phyloP scores from a whole-genome alignment of 2,888 invertebrate species.

The Clivina fossor region DNA sequence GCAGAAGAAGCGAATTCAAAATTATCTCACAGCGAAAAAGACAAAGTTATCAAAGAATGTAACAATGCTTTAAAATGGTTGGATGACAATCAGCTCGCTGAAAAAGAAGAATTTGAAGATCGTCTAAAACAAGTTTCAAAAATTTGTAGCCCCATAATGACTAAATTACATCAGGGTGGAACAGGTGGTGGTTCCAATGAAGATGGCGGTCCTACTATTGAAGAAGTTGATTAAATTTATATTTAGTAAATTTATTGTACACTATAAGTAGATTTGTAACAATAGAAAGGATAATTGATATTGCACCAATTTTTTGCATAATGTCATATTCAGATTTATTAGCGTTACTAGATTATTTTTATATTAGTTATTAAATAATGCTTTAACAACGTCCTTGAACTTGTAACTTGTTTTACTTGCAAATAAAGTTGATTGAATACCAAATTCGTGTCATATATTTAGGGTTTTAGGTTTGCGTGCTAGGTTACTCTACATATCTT shows the following conservation, averaged over 20 bases:
- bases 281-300: too few species aligned
- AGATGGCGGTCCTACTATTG: conserved; percentile 49
- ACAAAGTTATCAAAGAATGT: conserved; percentile 55
- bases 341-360: too few species aligned
- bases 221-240: conserved; percentile 49
- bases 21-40: conserved; percentile 57
- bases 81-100: conserved; percentile 66
- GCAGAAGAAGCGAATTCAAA: conserved; percentile 65
- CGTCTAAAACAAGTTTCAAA: conserved; percentile 62
- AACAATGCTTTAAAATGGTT: conserved; percentile 70
- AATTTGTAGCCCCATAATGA: conserved; percentile 62
- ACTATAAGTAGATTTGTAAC: not conserved
- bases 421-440: too few species aligned
- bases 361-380: too few species aligned
- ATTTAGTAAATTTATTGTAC: not conserved
- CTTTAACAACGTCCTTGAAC: not conserved
- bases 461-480: too few species aligned
- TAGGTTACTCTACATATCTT: too few species aligned
- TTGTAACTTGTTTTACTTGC: not conserved
- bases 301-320: too few species aligned
- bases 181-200: conserved; percentile 36
- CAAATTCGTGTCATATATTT: too few species aligned
- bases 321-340: too few species aligned
- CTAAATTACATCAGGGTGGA: conserved; percentile 54
- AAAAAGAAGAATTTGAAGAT: conserved; percentile 65